Percentiles rank a stretch among this genome's conserved stretches.
Evolutionary conservation across 2,888 invertebrate species (phyloP).

Genomic region (Notodonta ziczac): DNA sequence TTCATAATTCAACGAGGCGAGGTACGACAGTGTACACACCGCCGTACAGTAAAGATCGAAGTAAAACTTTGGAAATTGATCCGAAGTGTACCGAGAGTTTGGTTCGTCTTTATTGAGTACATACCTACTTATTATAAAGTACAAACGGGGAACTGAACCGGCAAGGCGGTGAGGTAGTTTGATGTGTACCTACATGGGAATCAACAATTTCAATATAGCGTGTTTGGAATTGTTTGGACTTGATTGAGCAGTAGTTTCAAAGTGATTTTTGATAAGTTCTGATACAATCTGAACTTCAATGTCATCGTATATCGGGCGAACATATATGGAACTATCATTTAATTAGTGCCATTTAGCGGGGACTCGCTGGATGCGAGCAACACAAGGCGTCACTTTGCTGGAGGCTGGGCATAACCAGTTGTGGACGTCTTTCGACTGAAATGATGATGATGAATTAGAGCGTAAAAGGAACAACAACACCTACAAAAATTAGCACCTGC

Average conservation of each 20-base stretch:
- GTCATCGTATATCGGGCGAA: too few species aligned
- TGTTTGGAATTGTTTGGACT: conserved; percentile 4
- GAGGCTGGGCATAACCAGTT: too few species aligned
- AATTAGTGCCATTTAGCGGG: too few species aligned
- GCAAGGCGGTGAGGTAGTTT: conserved; percentile 1
- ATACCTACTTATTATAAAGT: conserved; percentile 40
- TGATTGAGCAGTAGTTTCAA: background rate
- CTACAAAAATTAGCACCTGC: too few species aligned
- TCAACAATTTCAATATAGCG: conserved; percentile 5
- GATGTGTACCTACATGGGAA: background rate
- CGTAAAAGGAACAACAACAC: too few species aligned
- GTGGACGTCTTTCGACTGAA: too few species aligned
- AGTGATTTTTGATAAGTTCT: background rate
- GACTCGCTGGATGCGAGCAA: too few species aligned
- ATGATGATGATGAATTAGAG: too few species aligned
- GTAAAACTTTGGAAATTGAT: conserved; percentile 75
- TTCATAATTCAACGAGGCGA: conserved; percentile 5
- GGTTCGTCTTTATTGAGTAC: conserved; percentile 47
- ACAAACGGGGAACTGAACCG: conserved; percentile 20
- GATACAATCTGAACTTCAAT: too few species aligned
- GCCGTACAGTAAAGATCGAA: conserved; percentile 60
- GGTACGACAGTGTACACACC: conserved; percentile 34
- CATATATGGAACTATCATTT: too few species aligned
- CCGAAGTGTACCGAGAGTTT: conserved; percentile 60
- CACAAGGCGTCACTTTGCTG: too few species aligned